A percentile compares a stretch with the other conserved stretches of the same genome.
These are phyloP conservation scores for Phyllostomus discolor DNA, from an alignment of 2,113 vertebrate species.

Conservation along the genomic window DNA sequence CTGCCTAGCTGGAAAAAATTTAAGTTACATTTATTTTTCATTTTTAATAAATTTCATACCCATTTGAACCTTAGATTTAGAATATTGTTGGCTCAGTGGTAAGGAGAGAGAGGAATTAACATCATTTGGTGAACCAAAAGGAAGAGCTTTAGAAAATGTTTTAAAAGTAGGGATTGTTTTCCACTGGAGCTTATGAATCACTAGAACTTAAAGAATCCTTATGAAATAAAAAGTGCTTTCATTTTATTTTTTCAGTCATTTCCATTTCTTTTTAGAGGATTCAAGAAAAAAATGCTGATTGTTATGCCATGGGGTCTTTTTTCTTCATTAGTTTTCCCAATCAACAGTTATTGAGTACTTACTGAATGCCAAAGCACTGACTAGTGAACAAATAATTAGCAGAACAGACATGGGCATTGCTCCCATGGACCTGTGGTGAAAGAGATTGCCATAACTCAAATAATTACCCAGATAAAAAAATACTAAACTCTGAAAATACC, in stretches of 20 bases:
- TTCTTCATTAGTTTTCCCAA: not conserved
- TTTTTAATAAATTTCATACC: not conserved
- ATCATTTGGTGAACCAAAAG: not conserved
- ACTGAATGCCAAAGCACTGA: not conserved
- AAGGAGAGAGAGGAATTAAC: not conserved
- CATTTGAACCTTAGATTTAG: constrained; percentile 14
- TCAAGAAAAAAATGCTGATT: not conserved
- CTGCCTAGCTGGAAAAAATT: not conserved
- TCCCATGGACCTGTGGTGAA: not conserved
- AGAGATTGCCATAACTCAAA: not conserved
- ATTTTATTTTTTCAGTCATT: not conserved
- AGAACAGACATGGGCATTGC: not conserved
- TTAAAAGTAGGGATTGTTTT: constrained; percentile 1
- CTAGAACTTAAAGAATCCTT: not conserved
- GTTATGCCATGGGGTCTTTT: not conserved
- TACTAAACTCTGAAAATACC: not conserved
- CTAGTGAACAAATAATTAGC: not conserved
- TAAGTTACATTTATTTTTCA: constrained; percentile 6
- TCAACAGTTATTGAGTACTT: not conserved
- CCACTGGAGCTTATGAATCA: constrained; percentile 3
- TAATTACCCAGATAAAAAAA: not conserved
- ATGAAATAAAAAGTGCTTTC: not conserved
- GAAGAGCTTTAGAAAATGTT: constrained; percentile 20
- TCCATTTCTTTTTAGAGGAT: constrained; percentile 20
- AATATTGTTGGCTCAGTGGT: not conserved